Evolutionary conservation across 2,888 invertebrate species (phyloP), one percentile per base, ranked within the genome.

Genomic region (Amphipoea lucens): DNA sequence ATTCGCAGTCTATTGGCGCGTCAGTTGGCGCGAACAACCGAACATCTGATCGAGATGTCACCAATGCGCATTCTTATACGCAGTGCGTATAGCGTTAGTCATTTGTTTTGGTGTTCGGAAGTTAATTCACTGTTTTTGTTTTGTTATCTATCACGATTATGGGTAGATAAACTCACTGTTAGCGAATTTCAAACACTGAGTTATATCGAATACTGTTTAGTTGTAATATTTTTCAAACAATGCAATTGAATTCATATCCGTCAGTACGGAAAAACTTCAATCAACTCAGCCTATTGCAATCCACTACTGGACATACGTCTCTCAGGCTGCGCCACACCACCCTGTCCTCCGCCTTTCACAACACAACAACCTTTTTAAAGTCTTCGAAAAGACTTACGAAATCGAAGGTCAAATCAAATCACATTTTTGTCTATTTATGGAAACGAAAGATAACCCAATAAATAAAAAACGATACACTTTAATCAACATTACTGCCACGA

Each of bases 101-200:
- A 65, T 77, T 84, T 86, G 62, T 72, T 83, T 78, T 40, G n/a
- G 14, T 83, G n/a, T 45, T 78, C 1, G 20, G 1, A 65, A 65
- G 66, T 45, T 45, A 45, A 17, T 57, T 9, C 9, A 51, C 51
- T 11, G 7, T 23, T 29, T 29, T n/a, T 36, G 0, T 40, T 65
- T 57, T 40, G 4, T 40, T 7, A 23, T 23, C 5, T 14, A 70
- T n/a, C 11, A 20, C 1, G 17, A 40, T 6, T 68, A 17, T 20
- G 11, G 17, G 3, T 62, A 74, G 7, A 45, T 45, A 45, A 12
- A 48, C 12, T 40, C 20, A 48, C 0, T 62, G 23, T 75, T 40
- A n/a, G 57, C 40, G 23, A 54, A 70, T 54, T 54, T 57, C 5
- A 57, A 57, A 70, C 9, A 36, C 5, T 54, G 1, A n/a, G 57